Conservation (phyloP, 2,888 invertebrate species). For the Galerucella nymphaeae region DNA sequence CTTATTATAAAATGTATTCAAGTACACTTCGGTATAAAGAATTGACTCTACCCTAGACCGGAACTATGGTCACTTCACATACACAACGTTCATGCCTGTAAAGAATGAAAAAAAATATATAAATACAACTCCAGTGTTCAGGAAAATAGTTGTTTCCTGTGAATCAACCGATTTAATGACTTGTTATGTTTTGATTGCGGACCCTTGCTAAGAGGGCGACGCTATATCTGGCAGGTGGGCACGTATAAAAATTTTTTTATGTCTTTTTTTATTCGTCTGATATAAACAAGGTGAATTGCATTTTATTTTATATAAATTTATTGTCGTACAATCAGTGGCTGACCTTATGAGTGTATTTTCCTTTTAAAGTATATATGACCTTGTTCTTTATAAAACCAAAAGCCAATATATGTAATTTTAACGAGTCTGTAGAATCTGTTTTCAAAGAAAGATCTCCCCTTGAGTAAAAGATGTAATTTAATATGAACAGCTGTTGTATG, state of each 20-base stretch:
- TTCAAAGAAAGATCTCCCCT: no score
- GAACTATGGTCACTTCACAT: constrained; percentile 46
- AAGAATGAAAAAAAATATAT: constrained; percentile 6
- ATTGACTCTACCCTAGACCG: constrained; percentile 46
- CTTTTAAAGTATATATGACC: not conserved
- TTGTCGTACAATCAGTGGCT: not conserved
- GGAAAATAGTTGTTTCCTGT: constrained; percentile 56
- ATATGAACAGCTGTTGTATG: not conserved
- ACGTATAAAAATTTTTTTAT: no score
- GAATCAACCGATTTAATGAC: constrained; percentile 54
- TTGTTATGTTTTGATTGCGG: constrained; percentile 46
- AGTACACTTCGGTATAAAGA: constrained; percentile 14
- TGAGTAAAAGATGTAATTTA: not conserved
- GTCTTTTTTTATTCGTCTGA: no score
- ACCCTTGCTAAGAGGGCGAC: constrained; percentile 31
- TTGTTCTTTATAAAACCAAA: not conserved
- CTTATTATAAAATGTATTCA: constrained; percentile 3
- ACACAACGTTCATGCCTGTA: constrained; percentile 5
- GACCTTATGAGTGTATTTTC: not conserved
- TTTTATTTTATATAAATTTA: no score
- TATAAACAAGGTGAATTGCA: no score
- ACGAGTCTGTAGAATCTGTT: no score
- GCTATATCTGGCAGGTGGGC: not conserved
- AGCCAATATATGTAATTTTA: not conserved
- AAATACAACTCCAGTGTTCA: constrained; percentile 37